Evolutionary conservation across 92 coral and sea anemone species (phyloP).

Genomic region (Zoanthus sociatus): DNA sequence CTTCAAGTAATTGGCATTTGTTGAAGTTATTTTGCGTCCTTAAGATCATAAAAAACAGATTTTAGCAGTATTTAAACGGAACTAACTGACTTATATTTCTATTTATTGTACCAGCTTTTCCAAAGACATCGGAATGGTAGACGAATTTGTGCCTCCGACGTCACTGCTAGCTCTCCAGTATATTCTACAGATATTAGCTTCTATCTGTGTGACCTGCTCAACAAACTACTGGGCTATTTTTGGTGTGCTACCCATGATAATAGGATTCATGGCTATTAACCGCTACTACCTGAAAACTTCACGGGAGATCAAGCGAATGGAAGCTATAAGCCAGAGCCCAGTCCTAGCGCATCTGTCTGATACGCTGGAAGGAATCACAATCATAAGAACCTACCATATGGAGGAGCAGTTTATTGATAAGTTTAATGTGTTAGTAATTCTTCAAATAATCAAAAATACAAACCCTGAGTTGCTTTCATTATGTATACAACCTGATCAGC

Average conservation of each 20-base stretch:
- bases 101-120: conserved; percentile 51
- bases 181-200: conserved; percentile 86
- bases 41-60: too few species aligned
- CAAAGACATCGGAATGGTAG: conserved; percentile 91
- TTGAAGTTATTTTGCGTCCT: too few species aligned
- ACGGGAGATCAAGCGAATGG: conserved; percentile 92
- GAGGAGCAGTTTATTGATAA: conserved; percentile 74
- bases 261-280: conserved; percentile 80
- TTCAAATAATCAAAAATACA: too few species aligned
- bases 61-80: neutral
- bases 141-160: conserved; percentile 90
- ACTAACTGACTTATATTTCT: neutral
- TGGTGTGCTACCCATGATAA: conserved; percentile 87
- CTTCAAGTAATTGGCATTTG: too few species aligned
- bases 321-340: conserved; percentile 93
- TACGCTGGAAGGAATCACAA: conserved; percentile 85
- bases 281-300: conserved; percentile 91
- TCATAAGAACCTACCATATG: conserved; percentile 88
- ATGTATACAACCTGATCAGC: too few species aligned
- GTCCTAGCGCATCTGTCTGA: conserved; percentile 90
- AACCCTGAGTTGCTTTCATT: too few species aligned
- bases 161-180: conserved; percentile 86
- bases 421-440: conserved; percentile 76
- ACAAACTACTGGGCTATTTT: conserved; percentile 86
- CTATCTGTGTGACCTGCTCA: conserved; percentile 89